These are phyloP conservation scores for Rhinogobio ventralis DNA, from an alignment of 2,797 vertebrate genomes.

Conservation along the genomic window DNA sequence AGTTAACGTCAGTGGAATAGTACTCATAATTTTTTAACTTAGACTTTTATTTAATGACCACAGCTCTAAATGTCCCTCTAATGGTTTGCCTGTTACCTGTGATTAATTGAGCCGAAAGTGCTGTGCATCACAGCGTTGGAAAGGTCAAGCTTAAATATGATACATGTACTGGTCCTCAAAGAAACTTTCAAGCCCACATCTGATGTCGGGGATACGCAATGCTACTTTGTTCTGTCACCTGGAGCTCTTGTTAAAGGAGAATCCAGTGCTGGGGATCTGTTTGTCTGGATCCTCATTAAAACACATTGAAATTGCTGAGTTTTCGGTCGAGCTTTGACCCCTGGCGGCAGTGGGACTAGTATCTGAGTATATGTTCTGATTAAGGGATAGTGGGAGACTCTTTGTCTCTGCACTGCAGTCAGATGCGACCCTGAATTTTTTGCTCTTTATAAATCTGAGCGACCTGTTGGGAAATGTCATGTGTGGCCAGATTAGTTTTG, in stretches of 20 bases:
- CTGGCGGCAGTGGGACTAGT: not conserved
- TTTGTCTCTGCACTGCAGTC: not conserved
- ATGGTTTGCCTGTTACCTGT: constrained; percentile 25
- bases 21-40: not conserved
- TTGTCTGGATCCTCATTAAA: constrained; percentile 17
- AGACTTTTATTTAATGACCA: constrained; percentile 7
- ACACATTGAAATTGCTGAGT: not conserved
- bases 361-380: constrained; percentile 1
- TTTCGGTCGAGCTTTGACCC: not conserved
- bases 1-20: not conserved
- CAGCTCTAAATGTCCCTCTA: constrained; percentile 14
- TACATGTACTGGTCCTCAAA: constrained; percentile 11
- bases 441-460: not conserved
- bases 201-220: not conserved
- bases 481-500: not conserved
- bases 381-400: not conserved
- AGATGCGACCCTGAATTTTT: not conserved
- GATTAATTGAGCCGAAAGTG: constrained; percentile 36
- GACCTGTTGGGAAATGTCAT: not conserved
- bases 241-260: constrained; percentile 11
- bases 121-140: constrained; percentile 16
- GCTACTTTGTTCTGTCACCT: not conserved
- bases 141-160: constrained; percentile 37
- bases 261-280: not conserved
- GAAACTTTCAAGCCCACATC: constrained; percentile 3